Evolutionary conservation across 1,140 invertebrate species (phyloP), one percentile per base, ranked within the genome.

Genomic region (Zophobas morio): DNA sequence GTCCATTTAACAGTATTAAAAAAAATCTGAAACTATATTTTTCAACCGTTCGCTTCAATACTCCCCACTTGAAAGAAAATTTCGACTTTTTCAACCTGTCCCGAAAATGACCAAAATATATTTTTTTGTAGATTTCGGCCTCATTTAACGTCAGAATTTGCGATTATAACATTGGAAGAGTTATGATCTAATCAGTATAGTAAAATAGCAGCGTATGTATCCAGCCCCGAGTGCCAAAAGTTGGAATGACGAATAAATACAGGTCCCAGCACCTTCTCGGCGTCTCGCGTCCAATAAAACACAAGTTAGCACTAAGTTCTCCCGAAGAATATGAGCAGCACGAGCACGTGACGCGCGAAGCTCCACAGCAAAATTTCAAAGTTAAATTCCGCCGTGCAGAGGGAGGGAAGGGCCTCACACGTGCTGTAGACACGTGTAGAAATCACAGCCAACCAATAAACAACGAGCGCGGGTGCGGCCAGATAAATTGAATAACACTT

Each of bases 401-500:
- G 57, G 4, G 39, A 66, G 20, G 60, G 70, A 8, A 37, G 70
- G 36, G 1, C 37, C 34, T 37, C 81, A 80, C 84, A 84, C 82
- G 84, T 84, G 84, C 78, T 75, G 66, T 54, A 78, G 84, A 84
- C 84, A 84, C 84, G 84, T 84, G 83, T 82, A 84, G 84, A 83
- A 84, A 84, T 84, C 84, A 83, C 84, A 84, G 80, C 72, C 77
- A 78, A 74, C 83, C 83, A 84, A 85, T 85, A 85, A 85, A 85
- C 84, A 85, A 84, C 78, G 76, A 80, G 78, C 83, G 82, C 84
- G 84, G 81, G 81, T 82, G 83, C 81, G 83, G 84, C 79, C 82
- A 82, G 83, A 85, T 85, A 85, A 85, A 85, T 85, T 85, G 83
- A 83, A 85, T 84, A 85, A 85, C 84, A 85, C 83, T 85, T 85